These are phyloP conservation scores for Mactra quadrangularis DNA, from an alignment of 1,140 invertebrate species.

Conservation along the genomic window DNA sequence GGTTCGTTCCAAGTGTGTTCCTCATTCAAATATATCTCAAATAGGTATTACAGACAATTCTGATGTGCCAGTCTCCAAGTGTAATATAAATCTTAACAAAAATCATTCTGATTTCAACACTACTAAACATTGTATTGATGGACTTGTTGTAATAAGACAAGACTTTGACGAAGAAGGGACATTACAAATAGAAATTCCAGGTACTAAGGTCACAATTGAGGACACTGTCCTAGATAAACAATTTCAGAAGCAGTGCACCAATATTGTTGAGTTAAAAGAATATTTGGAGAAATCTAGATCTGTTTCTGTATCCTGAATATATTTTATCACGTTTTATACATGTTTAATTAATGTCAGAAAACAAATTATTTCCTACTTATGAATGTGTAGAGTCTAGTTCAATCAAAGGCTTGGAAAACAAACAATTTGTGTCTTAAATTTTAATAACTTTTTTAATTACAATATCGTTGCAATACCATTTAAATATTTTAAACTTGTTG, in stretches of 20 bases:
- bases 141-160: slow-evolving; percentile 70
- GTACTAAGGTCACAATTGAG: slow-evolving; percentile 71
- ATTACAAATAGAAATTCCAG: slow-evolving; percentile 74
- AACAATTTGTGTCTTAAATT: no score
- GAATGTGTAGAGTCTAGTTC: no score
- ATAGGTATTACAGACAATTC: background rate
- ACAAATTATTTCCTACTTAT: no score
- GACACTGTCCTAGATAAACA: slow-evolving; percentile 66
- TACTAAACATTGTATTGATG: slow-evolving; percentile 29
- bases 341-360: no score
- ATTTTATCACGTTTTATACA: no score
- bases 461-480: no score
- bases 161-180: slow-evolving; percentile 73
- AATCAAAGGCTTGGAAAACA: no score
- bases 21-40: background rate
- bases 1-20: background rate
- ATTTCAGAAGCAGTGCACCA: slow-evolving; percentile 66
- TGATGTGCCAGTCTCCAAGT: background rate
- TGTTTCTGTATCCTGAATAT: no score
- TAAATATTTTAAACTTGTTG: no score
- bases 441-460: no score
- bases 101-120: background rate
- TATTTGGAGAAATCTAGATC: no score
- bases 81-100: background rate
- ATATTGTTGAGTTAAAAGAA: slow-evolving; percentile 65